These are phyloP conservation scores for Helogale parvula DNA, from an alignment of 2,113 vertebrate genomes.

Conservation along the genomic window DNA sequence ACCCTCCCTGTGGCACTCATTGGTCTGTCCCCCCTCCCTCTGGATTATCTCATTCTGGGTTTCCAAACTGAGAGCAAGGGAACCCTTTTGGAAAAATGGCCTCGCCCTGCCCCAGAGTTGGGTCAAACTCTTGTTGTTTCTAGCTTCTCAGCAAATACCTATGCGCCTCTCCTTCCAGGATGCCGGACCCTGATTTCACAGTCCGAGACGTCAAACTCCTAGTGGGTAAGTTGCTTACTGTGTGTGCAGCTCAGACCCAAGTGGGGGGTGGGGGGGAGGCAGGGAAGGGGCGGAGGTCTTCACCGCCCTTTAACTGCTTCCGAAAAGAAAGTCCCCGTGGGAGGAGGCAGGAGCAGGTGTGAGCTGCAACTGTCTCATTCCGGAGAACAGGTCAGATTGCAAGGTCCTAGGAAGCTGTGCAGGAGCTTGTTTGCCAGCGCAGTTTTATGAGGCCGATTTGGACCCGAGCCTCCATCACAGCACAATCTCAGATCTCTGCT, in stretches of 20 bases:
- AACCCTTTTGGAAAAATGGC: neutral
- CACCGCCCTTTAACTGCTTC: neutral
- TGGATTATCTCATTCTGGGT: neutral
- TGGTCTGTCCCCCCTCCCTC: neutral
- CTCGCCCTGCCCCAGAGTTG: neutral
- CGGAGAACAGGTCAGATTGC: conserved; percentile 41
- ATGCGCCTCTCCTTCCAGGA: conserved; percentile 85
- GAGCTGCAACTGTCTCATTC: neutral
- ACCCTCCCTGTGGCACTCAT: neutral
- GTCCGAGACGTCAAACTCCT: conserved; percentile 96
- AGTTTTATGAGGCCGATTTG: conserved; percentile 39
- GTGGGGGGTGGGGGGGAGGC: neutral
- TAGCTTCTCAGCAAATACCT: conserved; percentile 49
- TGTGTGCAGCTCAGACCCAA: neutral
- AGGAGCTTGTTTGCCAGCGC: neutral
- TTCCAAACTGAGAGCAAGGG: neutral
- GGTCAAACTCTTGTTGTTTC: neutral
- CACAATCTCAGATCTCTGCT: neutral
- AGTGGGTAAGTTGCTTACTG: conserved; percentile 92
- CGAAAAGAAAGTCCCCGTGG: neutral
- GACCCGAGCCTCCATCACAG: conserved; percentile 26
- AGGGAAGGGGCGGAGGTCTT: neutral
- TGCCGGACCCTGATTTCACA: conserved; percentile 96
- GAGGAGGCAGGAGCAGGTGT: conserved; percentile 65
- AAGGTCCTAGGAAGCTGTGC: neutral